phyloP scores from a whole-genome alignment of 1,140 invertebrate species.

The Armadillidium nasatum region DNA sequence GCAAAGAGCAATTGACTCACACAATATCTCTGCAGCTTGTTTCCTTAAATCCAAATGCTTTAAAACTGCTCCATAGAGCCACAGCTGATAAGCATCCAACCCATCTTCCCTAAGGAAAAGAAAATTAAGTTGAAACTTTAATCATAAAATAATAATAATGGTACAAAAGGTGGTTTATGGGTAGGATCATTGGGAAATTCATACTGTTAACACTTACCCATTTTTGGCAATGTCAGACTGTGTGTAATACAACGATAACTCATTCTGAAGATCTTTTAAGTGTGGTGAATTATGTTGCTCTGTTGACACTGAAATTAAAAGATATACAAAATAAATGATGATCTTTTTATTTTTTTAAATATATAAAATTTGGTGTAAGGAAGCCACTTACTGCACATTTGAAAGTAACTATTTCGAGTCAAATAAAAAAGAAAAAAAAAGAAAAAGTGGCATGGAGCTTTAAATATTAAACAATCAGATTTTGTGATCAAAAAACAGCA shows the following conservation, averaged over 20 bases:
- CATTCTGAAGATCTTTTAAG: constrained; percentile 17
- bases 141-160: too few species aligned
- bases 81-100: constrained; percentile 81
- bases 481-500: too few species aligned
- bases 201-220: not conserved
- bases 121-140: not conserved
- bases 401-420: too few species aligned
- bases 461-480: too few species aligned
- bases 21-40: constrained; percentile 68
- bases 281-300: not conserved
- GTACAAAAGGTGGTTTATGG: too few species aligned
- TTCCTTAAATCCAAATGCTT: constrained; percentile 76
- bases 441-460: too few species aligned
- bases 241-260: constrained; percentile 17
- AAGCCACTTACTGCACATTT: too few species aligned
- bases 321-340: not conserved
- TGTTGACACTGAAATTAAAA: not conserved
- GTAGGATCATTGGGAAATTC: too few species aligned
- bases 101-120: constrained; percentile 48
- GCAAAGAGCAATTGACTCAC: constrained; percentile 68
- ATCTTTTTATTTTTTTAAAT: too few species aligned
- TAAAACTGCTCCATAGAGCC: constrained; percentile 85
- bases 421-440: too few species aligned
- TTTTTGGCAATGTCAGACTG: constrained; percentile 18
- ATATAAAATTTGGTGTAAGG: too few species aligned